Base-by-base conservation (phyloP, 2,113 vertebrate species). In the Psilopsiagon aurifrons region DNA sequence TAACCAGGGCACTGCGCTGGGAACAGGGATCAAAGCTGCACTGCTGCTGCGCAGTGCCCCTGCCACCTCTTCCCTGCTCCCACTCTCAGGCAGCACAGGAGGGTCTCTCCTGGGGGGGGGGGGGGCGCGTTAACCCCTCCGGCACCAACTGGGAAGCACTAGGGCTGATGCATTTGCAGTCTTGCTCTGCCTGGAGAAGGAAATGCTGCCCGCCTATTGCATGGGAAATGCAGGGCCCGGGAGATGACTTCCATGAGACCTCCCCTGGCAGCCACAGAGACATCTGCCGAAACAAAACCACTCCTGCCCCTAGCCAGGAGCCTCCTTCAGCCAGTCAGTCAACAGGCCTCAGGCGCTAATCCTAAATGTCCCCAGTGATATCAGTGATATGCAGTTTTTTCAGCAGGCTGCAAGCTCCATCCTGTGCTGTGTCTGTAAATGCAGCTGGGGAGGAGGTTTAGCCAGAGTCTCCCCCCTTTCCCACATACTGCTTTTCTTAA, bases 401-500 rank as follows among this genome's bases (percentile, higher is more conserved):
- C 54, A 51, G 28, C 0, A 39, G 47, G 16, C 75, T 47, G 64
- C 57, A 35, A 83, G 78, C 37, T 20, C 60, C 83, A 60, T 88
- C 47, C 66, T 9, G 5, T 13, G 51, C 83, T 44, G 69, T 2
- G 90, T 70, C 79, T 91, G 84, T 82, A 95, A 94, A 90, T 77
- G 80, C 7, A 88, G 27, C 86, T 39, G 60, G 66, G 66, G 79
- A 63, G 68, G 84, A 94, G 43, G 71, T 76, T 89, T 37, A 76
- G n/a, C 39, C 73, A 18, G 4, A 3, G 55, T 39, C 7, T 29
- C 31, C 57, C 46, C 22, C 17, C 52, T 57, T 31, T 43, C 47
- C 46, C 22, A 4, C 67, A 31, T 54, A 86, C 47, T 86, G 73
- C 71, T 87, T 95, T 90, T 90, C 62, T 74, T 47, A 92, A 90